A percentile compares a stretch with the other conserved stretches of the same genome.
These are phyloP conservation scores for Drosophila kepulauana DNA, from an alignment of 1,140 invertebrate species.

Conservation along the genomic window DNA sequence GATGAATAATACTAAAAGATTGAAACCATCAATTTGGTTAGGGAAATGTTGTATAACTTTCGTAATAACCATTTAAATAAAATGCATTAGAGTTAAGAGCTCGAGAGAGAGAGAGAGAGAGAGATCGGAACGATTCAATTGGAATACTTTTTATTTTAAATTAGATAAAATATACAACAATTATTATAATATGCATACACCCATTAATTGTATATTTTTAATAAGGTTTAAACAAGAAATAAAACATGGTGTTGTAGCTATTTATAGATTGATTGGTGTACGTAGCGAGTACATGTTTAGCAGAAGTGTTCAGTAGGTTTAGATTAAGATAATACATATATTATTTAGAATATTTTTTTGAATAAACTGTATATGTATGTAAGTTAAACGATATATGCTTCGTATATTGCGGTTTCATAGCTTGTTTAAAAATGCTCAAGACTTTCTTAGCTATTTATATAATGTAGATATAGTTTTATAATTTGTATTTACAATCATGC, in stretches of 20 bases:
- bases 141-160: constrained; percentile 61
- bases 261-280: constrained; percentile 27
- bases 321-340: constrained; percentile 28
- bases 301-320: constrained; percentile 26
- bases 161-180: constrained; percentile 65
- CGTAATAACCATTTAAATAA: neutral
- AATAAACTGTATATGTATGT: constrained; percentile 41
- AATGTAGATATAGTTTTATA: neutral
- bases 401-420: constrained; percentile 53
- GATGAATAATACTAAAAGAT: constrained; percentile 25
- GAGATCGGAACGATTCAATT: constrained; percentile 26
- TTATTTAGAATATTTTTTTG: constrained; percentile 32
- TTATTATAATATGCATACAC: constrained; percentile 51
- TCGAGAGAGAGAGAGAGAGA: neutral
- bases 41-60: neutral
- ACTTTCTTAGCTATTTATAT: constrained; percentile 23
- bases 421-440: constrained; percentile 39
- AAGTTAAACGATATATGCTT: constrained; percentile 37
- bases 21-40: neutral
- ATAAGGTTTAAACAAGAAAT: constrained; percentile 51
- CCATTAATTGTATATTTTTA: constrained; percentile 39
- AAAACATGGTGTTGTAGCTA: constrained; percentile 42
- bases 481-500: constrained; percentile 43
- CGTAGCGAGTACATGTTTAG: constrained; percentile 33
- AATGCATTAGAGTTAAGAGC: neutral